These are phyloP conservation scores for Parapsyche elsis DNA, from an alignment of 1,140 invertebrate species.

Conservation along the genomic window DNA sequence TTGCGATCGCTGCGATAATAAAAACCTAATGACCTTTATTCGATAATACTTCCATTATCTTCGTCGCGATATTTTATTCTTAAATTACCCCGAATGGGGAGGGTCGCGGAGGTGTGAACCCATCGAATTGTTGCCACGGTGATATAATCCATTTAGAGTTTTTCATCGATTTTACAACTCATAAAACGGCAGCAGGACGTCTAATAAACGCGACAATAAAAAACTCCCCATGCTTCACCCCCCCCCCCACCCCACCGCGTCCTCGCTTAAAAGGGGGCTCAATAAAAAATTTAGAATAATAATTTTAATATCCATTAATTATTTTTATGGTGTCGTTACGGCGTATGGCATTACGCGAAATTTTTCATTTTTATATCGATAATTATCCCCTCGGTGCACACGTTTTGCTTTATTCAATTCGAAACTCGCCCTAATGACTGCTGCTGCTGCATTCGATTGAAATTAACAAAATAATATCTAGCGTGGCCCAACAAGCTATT, in stretches of 20 bases:
- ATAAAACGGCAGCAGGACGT: neutral
- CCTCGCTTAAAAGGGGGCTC: slow-evolving; percentile 14
- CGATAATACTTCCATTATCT: slow-evolving; percentile 10
- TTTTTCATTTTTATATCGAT: slow-evolving; percentile 28
- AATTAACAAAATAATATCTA: too few species aligned
- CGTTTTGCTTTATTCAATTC: neutral
- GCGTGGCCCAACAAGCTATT: too few species aligned
- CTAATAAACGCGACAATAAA: slow-evolving; percentile 32
- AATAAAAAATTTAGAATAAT: slow-evolving; percentile 30
- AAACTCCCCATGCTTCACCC: slow-evolving; percentile 11
- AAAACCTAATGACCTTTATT: slow-evolving; percentile 18
- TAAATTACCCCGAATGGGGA: neutral
- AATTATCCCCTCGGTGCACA: neutral
- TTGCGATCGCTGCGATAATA: neutral
- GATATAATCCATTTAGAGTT: slow-evolving; percentile 11
- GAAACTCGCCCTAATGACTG: neutral
- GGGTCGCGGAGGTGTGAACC: neutral
- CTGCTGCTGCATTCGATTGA: too few species aligned
- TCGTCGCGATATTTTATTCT: neutral
- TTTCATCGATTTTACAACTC: slow-evolving; percentile 23
- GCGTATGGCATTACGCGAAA: slow-evolving; percentile 7
- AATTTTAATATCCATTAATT: slow-evolving; percentile 32
- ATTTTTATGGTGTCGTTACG: slow-evolving; percentile 29
- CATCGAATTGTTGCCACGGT: neutral
- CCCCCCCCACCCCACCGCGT: neutral